Percentiles rank a stretch among this genome's conserved stretches.
Evolutionary conservation across 2,888 invertebrate genomes (phyloP).

Genomic region (Mythimna impura): DNA sequence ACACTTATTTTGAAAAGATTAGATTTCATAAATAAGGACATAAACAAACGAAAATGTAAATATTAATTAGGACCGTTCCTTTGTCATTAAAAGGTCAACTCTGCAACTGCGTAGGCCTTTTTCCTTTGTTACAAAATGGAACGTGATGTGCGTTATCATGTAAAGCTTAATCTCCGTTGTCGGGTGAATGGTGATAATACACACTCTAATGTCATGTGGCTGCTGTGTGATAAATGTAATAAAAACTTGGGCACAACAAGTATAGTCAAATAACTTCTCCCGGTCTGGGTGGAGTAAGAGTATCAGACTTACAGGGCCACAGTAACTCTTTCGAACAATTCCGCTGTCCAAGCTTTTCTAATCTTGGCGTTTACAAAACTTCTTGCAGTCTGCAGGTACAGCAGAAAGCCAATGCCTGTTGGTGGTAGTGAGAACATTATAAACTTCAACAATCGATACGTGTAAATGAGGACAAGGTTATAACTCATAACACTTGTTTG

Average conservation of each 20-base stretch:
- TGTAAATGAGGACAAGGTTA: slow-evolving; percentile 66
- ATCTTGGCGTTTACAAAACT: not conserved
- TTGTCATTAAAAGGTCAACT: slow-evolving; percentile 26
- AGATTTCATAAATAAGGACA: slow-evolving; percentile 9
- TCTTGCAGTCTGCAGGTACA: slow-evolving; percentile 5
- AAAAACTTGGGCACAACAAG: not conserved
- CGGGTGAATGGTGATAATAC: not conserved
- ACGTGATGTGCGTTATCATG: slow-evolving; percentile 27
- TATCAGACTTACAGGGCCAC: no score
- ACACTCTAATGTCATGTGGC: not conserved
- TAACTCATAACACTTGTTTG: slow-evolving; percentile 59
- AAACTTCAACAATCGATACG: slow-evolving; percentile 57
- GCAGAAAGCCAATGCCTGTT: not conserved
- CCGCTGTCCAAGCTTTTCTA: not conserved
- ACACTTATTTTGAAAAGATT: slow-evolving; percentile 27
- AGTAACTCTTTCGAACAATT: no score
- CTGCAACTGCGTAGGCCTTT: slow-evolving; percentile 33
- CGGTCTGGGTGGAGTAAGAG: no score
- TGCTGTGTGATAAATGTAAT: not conserved
- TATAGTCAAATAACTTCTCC: no score
- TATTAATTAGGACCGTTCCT: slow-evolving; percentile 9
- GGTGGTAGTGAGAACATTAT: slow-evolving; percentile 7
- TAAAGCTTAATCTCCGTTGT: slow-evolving; percentile 14
- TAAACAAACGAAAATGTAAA: slow-evolving; percentile 27
- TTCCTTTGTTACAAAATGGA: slow-evolving; percentile 57